Evolutionary conservation across 2,888 invertebrate species (phyloP).

Genomic region (Artemia sinica): DNA sequence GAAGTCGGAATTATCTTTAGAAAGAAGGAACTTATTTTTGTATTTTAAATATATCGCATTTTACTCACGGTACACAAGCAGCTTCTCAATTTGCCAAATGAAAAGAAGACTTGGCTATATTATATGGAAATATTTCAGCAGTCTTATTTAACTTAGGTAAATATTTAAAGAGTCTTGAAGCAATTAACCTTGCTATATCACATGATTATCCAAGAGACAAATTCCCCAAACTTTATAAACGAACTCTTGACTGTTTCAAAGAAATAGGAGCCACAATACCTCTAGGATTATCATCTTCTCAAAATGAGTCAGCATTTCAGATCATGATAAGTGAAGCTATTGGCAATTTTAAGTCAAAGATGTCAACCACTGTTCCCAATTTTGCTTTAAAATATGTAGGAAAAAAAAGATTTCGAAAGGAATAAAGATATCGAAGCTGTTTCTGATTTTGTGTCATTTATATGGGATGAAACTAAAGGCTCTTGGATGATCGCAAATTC

Average conservation of each 20-base stretch:
- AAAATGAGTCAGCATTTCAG: not conserved
- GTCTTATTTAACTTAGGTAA: not conserved
- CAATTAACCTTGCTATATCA: not conserved
- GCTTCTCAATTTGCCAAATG: not conserved
- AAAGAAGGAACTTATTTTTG: too few species aligned
- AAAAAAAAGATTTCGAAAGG: not conserved
- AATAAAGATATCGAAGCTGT: not conserved
- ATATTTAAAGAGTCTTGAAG: not conserved
- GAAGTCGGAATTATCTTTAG: too few species aligned
- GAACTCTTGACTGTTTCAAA: not conserved
- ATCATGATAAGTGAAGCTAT: not conserved
- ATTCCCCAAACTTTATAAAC: not conserved
- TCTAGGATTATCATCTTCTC: not conserved
- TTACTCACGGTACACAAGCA: too few species aligned
- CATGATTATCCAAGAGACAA: not conserved
- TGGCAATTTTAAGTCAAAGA: not conserved
- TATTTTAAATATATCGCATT: too few species aligned
- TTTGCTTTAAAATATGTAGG: conserved; percentile 1
- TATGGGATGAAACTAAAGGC: not conserved
- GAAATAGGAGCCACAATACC: not conserved
- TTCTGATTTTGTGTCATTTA: not conserved
- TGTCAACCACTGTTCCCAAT: not conserved
- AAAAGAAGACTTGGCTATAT: not conserved
- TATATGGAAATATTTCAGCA: conserved; percentile 12
- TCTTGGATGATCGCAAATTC: conserved; percentile 2